Base-by-base conservation (phyloP, 1,140 invertebrate genomes). In the Cotesia chilonis region DNA sequence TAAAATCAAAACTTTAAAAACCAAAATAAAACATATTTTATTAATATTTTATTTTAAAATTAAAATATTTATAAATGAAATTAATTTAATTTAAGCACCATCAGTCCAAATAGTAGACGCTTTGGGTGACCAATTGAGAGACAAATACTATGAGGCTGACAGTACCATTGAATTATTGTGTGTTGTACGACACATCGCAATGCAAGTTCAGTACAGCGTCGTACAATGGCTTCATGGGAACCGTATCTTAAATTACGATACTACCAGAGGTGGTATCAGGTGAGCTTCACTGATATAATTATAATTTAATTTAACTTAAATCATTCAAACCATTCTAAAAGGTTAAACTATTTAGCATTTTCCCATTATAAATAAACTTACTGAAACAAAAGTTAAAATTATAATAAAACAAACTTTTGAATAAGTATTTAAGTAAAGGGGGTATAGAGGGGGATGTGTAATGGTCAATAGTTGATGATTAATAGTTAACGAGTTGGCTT, bases 81-180 rank as follows among this genome's bases (percentile, higher is more conserved):
- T 28, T 28, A 28, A 28, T 28, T 28, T 28, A 28, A 28, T 83
- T 82, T 85, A 85, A 94, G 92, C 91, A 35, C 92, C 92, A 36
- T 91, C 92, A 81, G 92, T 94, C 14, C 90, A 90, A 84, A 93
- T 94, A 79, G 90, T 94, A 38, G 92, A 94, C 79, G 91, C 92
- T 75, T 88, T 91, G 72, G 92, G 91, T 4, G 88, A 89, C 76
- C 89, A 89, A 6, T 85, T 93, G 35, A 85, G 89, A 72, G 92
- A 93, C 83, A 92, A 93, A 78, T 92, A 92, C 81, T 93, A 93
- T 80, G 92, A 94, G 80, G 92, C 92, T 0, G 92, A 93, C 77
- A 93, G 91, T 68, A 93, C 92, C 3, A 89, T 94, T 70, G 92
- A 93, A 71, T 84, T 94, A 75, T 88, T 91, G 66, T 94, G 92